A percentile compares a stretch with the other conserved stretches of the same genome.
Evolutionary conservation across 1,140 invertebrate species (phyloP).

Genomic region (Elymnias hypermnestra): DNA sequence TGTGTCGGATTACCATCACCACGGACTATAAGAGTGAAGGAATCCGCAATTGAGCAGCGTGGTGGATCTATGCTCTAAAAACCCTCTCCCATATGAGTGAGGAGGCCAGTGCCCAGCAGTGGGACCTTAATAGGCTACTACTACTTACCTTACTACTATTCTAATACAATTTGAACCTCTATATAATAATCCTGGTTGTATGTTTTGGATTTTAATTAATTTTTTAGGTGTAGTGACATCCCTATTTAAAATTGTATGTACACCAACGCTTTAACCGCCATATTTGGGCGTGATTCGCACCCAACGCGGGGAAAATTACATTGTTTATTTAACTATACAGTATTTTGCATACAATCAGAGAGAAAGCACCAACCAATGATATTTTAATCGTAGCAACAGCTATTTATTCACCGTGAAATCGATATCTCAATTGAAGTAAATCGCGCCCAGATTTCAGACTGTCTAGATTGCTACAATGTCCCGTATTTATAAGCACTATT

Average conservation of each 20-base stretch:
- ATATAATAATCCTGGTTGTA: no score
- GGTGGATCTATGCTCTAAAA: no score
- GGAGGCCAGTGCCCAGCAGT: no score
- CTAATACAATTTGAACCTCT: no score
- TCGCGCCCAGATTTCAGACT: constrained; percentile 21
- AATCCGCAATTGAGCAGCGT: no score
- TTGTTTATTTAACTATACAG: constrained; percentile 51
- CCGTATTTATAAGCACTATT: constrained; percentile 21
- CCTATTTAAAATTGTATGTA: constrained; percentile 1
- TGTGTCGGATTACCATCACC: no score
- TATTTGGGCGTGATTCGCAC: constrained; percentile 41
- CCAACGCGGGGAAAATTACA: constrained; percentile 40
- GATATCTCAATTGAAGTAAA: constrained; percentile 45
- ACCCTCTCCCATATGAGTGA: no score
- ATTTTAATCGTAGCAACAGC: constrained; percentile 57
- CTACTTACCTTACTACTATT: no score
- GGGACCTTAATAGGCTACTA: no score
- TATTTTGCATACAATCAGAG: constrained; percentile 68
- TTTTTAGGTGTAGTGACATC: no score
- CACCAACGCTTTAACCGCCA: constrained; percentile 28
- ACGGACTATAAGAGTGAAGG: no score
- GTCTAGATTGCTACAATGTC: constrained; percentile 23
- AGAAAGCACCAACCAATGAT: constrained; percentile 56
- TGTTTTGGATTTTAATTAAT: no score
- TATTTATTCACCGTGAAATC: constrained; percentile 54